These are phyloP conservation scores for Drosophila acutilabella DNA, from an alignment of 2,888 invertebrate genomes.

Conservation along the genomic window DNA sequence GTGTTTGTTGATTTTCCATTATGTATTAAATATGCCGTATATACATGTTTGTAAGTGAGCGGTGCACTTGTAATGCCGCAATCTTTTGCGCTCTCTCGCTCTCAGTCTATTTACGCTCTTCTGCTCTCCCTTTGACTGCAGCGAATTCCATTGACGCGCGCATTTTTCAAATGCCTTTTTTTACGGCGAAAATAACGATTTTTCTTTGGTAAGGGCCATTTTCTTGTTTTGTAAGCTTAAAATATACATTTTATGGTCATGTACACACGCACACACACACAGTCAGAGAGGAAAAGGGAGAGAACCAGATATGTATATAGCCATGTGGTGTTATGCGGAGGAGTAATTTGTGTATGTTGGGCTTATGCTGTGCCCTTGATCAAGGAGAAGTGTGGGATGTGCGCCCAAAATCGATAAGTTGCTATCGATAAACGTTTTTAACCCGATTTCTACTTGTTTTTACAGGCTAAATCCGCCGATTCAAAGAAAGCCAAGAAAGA, in stretches of 20 bases:
- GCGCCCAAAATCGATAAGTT: conserved; percentile 21
- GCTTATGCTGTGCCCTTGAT: conserved; percentile 72
- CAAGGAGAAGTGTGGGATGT: conserved; percentile 75
- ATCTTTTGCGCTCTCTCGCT: conserved; percentile 36
- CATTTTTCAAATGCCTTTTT: conserved; percentile 76
- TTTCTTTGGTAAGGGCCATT: conserved; percentile 50
- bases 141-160: conserved; percentile 78
- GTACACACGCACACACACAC: conserved; percentile 35
- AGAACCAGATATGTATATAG: conserved; percentile 1
- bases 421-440: conserved; percentile 35
- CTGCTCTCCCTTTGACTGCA: conserved; percentile 53
- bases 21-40: conserved; percentile 70
- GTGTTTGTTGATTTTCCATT: conserved; percentile 58
- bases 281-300: not conserved
- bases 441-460: conserved; percentile 35
- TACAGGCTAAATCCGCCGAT: conserved; percentile 84
- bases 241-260: conserved; percentile 75
- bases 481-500: conserved; percentile 85
- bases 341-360: conserved; percentile 45
- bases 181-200: conserved; percentile 81
- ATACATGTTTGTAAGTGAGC: conserved; percentile 37
- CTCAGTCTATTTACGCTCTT: conserved; percentile 19
- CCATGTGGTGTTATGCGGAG: conserved; percentile 33
- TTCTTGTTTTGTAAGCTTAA: conserved; percentile 69
- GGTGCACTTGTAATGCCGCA: conserved; percentile 75